Evolutionary conservation across 1,140 invertebrate genomes (phyloP), one percentile per base, ranked within the genome.

Genomic region (Drosophila rhopaloa): DNA sequence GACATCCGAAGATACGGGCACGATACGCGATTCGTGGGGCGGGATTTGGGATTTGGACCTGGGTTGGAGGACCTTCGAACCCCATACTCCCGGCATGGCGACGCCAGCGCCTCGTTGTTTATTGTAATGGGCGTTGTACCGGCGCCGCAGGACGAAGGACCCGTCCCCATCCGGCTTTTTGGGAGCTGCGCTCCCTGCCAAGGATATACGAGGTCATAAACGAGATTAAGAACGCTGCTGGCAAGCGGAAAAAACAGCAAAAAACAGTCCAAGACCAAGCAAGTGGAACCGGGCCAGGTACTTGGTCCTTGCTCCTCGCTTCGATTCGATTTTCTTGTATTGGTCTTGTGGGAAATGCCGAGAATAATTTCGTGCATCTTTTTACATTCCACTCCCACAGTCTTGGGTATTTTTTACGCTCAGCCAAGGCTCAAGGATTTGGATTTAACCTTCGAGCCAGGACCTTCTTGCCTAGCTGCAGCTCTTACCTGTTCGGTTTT

Each of bases 221-320:
- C 80, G 80, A 89, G 89, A 91, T 91, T 91, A 88, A 84, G 88
- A 84, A 89, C 70, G 56, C 67, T 60, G 67, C 76, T 78, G 83
- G 79, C 68, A 71, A 58, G 44, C 37, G 43, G 29, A 71, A 55
- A 68, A 48, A 80, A 76, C 67, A 79, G 76, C 55, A 75, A 60
- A 57, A 71, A 72, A 10, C 53, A 65, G 43, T 38, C 35, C 14
- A 24, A 56, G 7, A 10, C 24, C 48, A 35, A 53, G 67, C 41
- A 68, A 79, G 75, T 67, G 83, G 72, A 83, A 72, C 76, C 63
- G 63, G 29, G 56, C 57, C 65, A 72, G 61, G 81, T 62, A 60
- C 41, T 74, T 47, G 62, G 35, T 57, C 43, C 65, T 71, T 16
- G 65, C 35, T 63, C 48, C 67, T 70, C 57, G 66, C 81, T 75